Evolutionary conservation across 2,113 vertebrate species (phyloP), one percentile per base, ranked within the genome.

Genomic region (Pipra filicauda): DNA sequence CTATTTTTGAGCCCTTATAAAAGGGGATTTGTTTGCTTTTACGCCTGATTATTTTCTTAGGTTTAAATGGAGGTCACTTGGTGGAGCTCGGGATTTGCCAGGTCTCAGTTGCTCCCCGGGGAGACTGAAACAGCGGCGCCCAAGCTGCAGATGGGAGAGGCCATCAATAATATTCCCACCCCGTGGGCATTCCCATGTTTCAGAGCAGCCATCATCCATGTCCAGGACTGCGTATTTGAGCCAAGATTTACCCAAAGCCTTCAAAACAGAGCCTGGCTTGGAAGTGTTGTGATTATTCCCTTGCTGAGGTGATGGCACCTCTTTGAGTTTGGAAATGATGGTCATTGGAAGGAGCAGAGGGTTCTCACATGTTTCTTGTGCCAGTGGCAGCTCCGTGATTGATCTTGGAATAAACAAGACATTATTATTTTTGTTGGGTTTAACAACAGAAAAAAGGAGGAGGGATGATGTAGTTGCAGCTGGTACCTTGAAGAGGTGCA

Each of bases 1-100:
- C 95, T 75, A 72, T 41, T 81, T 81, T 52, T 73, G 88, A 54
- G 93, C 94, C 87, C 41, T 94, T 94, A 91, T 76, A 89, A 93
- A 96, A 94, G 94, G 94, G 52, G 52, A 85, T 95, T 96, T 95
- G 94, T 75, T 58, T 65, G 44, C 41, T 52, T 28, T 57, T 88
- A 86, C 15, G 13, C 77, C 52, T 64, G 81, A 79, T 90, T 91
- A 89, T 82, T 79, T 62, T 10, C 92, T 20, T 44, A 48, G 89
- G 86, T 91, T 96, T 55, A 91, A 61, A 26, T 19, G 16, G 84
- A 92, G 95, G 94, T 92, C 93, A 92, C 72, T 61, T 65, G 70
- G 87, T 89, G 91, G 69, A 78, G 89, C 66, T 83, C 0, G 0
- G 86, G 91, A 92, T 93, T 92, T 93, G 69, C 79, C 1, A 0